Base-by-base conservation (phyloP, 2,113 vertebrate species). In the Ailuropoda melanoleuca region DNA sequence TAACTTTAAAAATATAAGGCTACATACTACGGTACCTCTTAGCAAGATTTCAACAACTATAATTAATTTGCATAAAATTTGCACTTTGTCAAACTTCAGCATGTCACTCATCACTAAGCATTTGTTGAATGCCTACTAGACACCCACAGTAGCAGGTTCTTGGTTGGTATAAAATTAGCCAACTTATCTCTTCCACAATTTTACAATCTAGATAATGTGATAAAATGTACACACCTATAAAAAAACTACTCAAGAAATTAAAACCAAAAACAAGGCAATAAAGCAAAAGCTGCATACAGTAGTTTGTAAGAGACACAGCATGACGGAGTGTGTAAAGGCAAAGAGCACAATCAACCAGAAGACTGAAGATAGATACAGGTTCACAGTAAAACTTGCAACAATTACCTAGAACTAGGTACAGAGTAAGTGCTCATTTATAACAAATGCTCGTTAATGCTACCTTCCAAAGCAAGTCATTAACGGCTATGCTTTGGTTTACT, bases 51-150 rank as follows among this genome's bases (percentile, higher is more conserved):
- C 91, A 97, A 84, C 26, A 78, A 88, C 14, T 70, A 88, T 8
- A 77, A 80, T 80, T 93, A 91, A 48, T 90, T 64, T 95, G 43
- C 34, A 97, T 89, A 84, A 87, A 88, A 96, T 29, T 64, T 56
- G n/a, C 84, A 31, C 55, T 29, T 1, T 92, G 68, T 89, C 55
- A 93, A 92, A 90, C 37, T 84, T 75, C 96, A 93, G 68, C 39
- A 92, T 37, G 77, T 96, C 84, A 93, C n/a, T 97, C 97, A 98
- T 74, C 72, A 94, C 72, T 82, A 95, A 97, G 56, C 88, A 96
- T 98, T 97, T 98, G 97, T 96, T 98, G 97, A 98, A 97, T 98
- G 97, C 98, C 97, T 97, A 97, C 97, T 97, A 98, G 62, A 96
- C 48, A 81, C 24, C 85, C 80, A 97, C 34, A 95, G 66, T 34